Conservation (phyloP, 2,797 vertebrate species). For the Leptodactylus fallax region DNA sequence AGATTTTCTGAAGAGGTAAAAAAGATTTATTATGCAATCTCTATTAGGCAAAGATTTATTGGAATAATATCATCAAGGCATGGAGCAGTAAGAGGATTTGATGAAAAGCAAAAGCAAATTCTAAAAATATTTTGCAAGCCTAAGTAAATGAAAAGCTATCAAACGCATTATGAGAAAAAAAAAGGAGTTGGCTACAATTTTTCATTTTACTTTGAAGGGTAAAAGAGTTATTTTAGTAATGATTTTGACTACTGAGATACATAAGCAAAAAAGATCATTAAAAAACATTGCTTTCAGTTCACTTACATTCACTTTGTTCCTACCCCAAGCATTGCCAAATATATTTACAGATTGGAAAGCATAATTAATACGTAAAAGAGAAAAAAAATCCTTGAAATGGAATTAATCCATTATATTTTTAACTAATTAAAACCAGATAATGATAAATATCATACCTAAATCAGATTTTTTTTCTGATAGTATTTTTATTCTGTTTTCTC, state of each 20-base stretch:
- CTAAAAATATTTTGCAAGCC: neutral
- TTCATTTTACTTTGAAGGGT: neutral
- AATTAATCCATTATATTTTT: no score
- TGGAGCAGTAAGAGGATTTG: neutral
- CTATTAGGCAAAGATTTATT: conserved; percentile 1
- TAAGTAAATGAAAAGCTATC: conserved; percentile 13
- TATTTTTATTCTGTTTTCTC: no score
- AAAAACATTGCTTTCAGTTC: neutral
- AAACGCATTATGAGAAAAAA: neutral
- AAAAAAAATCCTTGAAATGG: no score
- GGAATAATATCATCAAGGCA: neutral
- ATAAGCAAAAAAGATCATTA: neutral
- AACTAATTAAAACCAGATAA: no score
- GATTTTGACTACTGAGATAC: neutral
- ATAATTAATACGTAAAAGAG: no score
- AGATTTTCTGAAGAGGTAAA: neutral
- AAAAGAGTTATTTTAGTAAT: neutral
- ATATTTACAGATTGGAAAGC: no score
- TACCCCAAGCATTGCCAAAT: neutral
- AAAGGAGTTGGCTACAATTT: neutral
- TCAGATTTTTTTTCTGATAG: no score
- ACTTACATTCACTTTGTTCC: neutral
- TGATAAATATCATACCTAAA: no score
- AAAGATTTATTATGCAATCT: neutral
- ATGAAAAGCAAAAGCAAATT: neutral